Evolutionary conservation across 2,797 vertebrate genomes (phyloP).

Genomic region (Enteromius viviparus): DNA sequence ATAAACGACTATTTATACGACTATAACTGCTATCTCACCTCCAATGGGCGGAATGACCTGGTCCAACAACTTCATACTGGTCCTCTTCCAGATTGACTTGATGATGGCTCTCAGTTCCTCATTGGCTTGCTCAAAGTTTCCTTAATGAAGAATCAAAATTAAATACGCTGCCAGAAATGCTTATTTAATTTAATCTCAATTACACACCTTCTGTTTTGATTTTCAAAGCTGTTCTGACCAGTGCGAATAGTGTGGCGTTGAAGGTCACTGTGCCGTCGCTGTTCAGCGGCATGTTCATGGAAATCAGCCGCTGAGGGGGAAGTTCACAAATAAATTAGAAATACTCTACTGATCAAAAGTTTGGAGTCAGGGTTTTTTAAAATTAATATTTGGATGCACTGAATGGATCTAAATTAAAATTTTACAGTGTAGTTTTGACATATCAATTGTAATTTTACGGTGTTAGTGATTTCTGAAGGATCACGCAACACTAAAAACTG

Average conservation of each 20-base stretch:
- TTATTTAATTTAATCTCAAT: background rate
- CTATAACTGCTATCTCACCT: constrained; percentile 74
- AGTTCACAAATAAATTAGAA: background rate
- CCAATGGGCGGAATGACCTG: constrained; percentile 98
- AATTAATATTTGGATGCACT: background rate
- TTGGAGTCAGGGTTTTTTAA: background rate
- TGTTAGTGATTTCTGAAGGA: background rate
- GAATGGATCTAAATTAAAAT: background rate
- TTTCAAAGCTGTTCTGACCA: constrained; percentile 96
- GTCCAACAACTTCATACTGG: constrained; percentile 98
- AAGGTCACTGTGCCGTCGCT: constrained; percentile 97
- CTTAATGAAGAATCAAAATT: constrained; percentile 68
- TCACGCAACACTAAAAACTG: background rate
- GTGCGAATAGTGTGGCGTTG: constrained; percentile 94
- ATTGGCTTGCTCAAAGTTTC: constrained; percentile 96
- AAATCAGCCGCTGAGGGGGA: constrained; percentile 85
- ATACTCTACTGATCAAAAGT: background rate
- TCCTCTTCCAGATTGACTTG: constrained; percentile 98
- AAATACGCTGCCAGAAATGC: background rate
- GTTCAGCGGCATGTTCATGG: constrained; percentile 99
- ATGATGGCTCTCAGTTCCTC: constrained; percentile 96
- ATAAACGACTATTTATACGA: too few species aligned
- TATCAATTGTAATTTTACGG: background rate
- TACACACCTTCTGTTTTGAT: constrained; percentile 96
- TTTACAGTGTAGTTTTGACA: background rate